Conservation (phyloP, 2,113 vertebrate species). For the Anseranas semipalmata region DNA sequence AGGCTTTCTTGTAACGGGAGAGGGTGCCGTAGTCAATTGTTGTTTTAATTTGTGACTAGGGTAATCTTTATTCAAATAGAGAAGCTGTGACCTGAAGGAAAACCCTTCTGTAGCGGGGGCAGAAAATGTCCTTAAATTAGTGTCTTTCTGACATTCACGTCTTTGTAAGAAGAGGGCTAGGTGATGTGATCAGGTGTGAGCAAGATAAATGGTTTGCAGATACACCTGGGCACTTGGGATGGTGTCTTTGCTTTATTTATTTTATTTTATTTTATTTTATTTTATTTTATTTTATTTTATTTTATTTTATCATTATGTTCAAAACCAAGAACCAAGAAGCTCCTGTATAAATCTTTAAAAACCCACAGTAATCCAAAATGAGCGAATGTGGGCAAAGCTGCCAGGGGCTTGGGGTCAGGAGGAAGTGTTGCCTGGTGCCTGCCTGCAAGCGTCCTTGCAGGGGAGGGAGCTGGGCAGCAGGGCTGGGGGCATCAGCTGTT, state of each 20-base stretch:
- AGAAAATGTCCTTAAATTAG: neutral
- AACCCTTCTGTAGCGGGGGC: neutral
- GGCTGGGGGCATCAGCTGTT: neutral
- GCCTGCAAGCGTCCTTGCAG: rapidly evolving
- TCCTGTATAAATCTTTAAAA: neutral
- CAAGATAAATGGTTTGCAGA: neutral
- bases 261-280: too few species aligned
- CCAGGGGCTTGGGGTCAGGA: neutral
- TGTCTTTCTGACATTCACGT: neutral
- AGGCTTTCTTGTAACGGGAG: neutral
- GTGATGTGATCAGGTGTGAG: neutral
- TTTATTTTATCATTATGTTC: neutral
- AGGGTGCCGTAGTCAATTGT: neutral
- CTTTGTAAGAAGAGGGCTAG: neutral
- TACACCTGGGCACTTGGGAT: neutral
- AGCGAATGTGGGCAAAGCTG: neutral
- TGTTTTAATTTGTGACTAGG: neutral
- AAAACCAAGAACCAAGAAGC: neutral
- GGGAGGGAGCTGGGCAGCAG: rapidly evolving
- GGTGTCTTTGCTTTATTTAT: neutral
- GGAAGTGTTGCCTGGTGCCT: neutral
- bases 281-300: neutral
- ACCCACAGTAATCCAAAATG: neutral
- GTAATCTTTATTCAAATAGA: neutral
- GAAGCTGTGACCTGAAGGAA: neutral